These are phyloP conservation scores for Halcyon badia DNA, from an alignment of 2,797 vertebrate species.

Conservation along the genomic window DNA sequence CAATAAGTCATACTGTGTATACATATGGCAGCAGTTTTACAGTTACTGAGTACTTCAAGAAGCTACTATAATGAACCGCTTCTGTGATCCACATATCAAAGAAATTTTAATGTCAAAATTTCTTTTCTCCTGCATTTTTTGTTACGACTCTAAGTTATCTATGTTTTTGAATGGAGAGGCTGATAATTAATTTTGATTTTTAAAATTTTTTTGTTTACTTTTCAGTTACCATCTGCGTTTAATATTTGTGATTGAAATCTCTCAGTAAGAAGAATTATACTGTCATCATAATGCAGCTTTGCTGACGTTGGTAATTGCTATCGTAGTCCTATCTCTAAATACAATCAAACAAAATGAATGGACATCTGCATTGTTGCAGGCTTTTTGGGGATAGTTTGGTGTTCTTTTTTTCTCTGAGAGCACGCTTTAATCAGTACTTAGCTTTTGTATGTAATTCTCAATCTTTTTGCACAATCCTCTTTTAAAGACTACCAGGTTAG, in stretches of 20 bases:
- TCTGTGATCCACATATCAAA: neutral
- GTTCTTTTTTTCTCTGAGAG: neutral
- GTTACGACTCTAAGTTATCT: neutral
- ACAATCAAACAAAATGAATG: neutral
- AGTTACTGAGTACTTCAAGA: neutral
- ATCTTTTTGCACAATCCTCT: neutral
- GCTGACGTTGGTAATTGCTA: neutral
- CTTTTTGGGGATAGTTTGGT: neutral
- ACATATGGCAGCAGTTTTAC: neutral
- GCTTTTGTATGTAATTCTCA: neutral
- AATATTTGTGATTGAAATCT: conserved; percentile 12
- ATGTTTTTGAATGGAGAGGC: neutral
- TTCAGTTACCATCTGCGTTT: neutral
- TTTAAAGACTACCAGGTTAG: neutral
- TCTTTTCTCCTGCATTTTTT: neutral
- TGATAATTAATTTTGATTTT: neutral
- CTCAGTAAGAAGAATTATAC: neutral
- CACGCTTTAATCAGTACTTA: neutral
- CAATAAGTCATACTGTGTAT: neutral
- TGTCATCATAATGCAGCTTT: conserved; percentile 13
- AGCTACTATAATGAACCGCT: neutral
- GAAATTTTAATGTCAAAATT: neutral
- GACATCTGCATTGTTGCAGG: neutral
- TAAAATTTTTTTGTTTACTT: neutral
- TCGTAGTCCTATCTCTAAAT: neutral